Percentiles rank a stretch among this genome's conserved stretches.
Evolutionary conservation across 2,888 invertebrate genomes (phyloP).

Genomic region (Drosophila dives): DNA sequence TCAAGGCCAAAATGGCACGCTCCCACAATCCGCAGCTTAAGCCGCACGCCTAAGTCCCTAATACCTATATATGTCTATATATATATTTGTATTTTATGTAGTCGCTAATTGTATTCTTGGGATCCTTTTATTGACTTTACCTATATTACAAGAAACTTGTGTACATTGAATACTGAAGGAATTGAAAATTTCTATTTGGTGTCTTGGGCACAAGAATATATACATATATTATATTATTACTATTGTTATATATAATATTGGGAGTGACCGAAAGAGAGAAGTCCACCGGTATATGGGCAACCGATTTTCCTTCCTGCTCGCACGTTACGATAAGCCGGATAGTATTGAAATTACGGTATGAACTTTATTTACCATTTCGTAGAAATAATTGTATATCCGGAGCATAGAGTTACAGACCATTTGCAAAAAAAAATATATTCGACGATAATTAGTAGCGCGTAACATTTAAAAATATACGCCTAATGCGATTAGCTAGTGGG

Average conservation of each 20-base stretch:
- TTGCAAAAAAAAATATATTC: neutral
- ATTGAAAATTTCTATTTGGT: neutral
- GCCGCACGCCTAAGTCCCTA: constrained; percentile 35
- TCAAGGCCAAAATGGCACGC: constrained; percentile 78
- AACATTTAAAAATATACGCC: neutral
- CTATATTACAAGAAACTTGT: constrained; percentile 2
- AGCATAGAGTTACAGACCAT: neutral
- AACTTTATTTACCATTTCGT: neutral
- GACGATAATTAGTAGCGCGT: neutral
- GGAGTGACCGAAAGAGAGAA: neutral
- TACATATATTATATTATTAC: neutral
- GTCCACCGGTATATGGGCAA: neutral
- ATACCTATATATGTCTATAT: neutral
- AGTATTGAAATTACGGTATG: neutral
- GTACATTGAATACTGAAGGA: constrained; percentile 1
- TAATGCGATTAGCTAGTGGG: no score
- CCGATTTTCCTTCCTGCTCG: neutral
- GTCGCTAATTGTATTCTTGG: neutral
- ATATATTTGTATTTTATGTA: neutral
- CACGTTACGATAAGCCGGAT: neutral
- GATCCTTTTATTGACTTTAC: constrained; percentile 6
- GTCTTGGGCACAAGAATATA: neutral
- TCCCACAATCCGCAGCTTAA: constrained; percentile 69
- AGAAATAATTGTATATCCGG: neutral
- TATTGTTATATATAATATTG: neutral